phyloP scores from a whole-genome alignment of 2,113 vertebrate genomes.

The Felis chaus region DNA sequence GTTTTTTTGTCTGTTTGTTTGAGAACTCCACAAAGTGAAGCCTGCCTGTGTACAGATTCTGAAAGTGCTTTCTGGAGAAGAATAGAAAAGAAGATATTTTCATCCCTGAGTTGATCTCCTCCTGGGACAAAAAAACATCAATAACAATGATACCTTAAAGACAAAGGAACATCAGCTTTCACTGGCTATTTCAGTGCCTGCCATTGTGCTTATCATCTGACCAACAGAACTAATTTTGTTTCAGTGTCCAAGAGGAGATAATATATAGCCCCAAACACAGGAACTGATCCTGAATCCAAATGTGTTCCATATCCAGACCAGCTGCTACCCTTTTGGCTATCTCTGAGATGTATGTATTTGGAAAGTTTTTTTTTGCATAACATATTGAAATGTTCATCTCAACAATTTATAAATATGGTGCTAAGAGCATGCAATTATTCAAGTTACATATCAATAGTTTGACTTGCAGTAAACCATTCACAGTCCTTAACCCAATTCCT shows the following conservation, averaged over 20 bases:
- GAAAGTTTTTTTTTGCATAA: neutral
- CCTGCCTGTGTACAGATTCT: neutral
- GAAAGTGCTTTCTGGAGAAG: neutral
- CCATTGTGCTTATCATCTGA: neutral
- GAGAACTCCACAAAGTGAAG: neutral
- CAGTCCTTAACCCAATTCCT: neutral
- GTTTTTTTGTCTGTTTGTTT: neutral
- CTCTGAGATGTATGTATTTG: neutral
- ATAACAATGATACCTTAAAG: neutral
- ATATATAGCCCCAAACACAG: neutral
- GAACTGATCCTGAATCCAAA: neutral
- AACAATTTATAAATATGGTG: constrained; percentile 19
- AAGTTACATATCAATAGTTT: neutral
- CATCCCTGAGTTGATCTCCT: neutral
- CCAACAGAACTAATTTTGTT: constrained; percentile 27
- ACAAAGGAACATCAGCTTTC: neutral
- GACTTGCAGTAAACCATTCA: neutral
- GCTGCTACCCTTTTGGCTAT: neutral
- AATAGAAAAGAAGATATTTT: neutral
- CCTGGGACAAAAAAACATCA: neutral
- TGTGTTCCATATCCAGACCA: neutral
- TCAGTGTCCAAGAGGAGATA: neutral
- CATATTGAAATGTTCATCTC: constrained; percentile 34
- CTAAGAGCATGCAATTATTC: neutral
- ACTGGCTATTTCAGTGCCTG: neutral